Conservation (phyloP, 1,140 invertebrate genomes). For the Pinna nobilis region DNA sequence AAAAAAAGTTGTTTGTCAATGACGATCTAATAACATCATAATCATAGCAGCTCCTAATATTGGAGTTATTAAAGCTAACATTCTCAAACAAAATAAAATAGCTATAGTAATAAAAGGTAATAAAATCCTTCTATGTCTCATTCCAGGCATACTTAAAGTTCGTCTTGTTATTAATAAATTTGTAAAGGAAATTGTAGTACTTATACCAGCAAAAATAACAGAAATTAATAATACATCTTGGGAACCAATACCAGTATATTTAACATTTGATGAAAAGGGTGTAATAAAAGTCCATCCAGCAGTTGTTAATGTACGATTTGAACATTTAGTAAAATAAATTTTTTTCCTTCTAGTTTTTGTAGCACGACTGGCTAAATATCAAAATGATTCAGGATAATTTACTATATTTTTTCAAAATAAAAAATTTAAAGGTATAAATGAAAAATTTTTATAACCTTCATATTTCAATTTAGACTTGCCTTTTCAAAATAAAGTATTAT, state of each 20-base stretch:
- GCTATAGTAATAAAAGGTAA: constrained; percentile 83
- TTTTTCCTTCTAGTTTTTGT: no score
- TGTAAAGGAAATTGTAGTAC: constrained; percentile 81
- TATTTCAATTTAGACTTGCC: no score
- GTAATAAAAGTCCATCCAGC: constrained; percentile 83
- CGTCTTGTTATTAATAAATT: constrained; percentile 79
- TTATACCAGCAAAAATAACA: constrained; percentile 82
- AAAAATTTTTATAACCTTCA: no score
- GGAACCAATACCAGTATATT: constrained; percentile 78
- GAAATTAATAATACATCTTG: constrained; percentile 82
- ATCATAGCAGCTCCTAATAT: constrained; percentile 85
- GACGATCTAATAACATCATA: constrained; percentile 83
- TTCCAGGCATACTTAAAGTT: constrained; percentile 69
- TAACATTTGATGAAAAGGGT: constrained; percentile 78
- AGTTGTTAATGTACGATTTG: no score
- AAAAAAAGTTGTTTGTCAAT: constrained; percentile 84
- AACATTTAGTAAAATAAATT: no score
- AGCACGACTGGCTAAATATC: no score
- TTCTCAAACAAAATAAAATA: constrained; percentile 80
- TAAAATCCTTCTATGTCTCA: constrained; percentile 77
- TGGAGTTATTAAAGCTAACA: no score
- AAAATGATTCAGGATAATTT: no score
- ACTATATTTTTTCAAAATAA: no score
- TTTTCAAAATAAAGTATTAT: no score
- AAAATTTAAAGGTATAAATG: no score